These are phyloP conservation scores for Brachypalpus laphriformis DNA, from an alignment of 2,888 invertebrate species.

Conservation along the genomic window DNA sequence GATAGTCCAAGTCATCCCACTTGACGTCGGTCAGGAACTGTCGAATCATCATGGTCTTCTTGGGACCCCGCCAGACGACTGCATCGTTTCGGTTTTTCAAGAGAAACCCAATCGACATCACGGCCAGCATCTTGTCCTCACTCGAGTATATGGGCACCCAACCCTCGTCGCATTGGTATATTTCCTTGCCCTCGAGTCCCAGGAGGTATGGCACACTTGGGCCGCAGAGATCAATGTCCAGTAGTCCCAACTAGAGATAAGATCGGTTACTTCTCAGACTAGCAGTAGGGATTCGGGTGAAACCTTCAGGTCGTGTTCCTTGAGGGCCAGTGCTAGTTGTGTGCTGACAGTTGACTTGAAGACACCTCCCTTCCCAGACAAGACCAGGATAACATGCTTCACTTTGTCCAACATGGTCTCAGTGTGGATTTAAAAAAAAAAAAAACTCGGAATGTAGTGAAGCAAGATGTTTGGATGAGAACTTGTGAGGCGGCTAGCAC, in stretches of 20 bases:
- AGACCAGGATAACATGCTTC: constrained; percentile 93
- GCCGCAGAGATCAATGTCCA: constrained; percentile 97
- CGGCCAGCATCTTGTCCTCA: constrained; percentile 88
- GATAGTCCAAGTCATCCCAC: constrained; percentile 95
- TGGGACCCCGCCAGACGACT: constrained; percentile 98
- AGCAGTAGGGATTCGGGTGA: too few relatives aligned
- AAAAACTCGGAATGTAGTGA: background rate
- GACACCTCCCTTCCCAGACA: constrained; percentile 99
- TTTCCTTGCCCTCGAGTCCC: constrained; percentile 91
- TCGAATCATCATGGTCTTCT: constrained; percentile 97
- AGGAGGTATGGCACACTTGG: constrained; percentile 96
- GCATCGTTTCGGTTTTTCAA: constrained; percentile 92
- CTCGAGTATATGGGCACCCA: constrained; percentile 97
- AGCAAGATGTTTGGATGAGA: background rate
- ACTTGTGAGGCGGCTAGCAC: background rate
- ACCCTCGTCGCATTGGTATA: constrained; percentile 95
- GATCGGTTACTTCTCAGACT: background rate
- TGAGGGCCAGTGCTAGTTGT: constrained; percentile 93
- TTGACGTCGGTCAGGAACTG: constrained; percentile 96
- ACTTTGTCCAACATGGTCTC: constrained; percentile 88
- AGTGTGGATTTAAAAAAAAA: background rate
- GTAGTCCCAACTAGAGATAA: constrained; percentile 90
- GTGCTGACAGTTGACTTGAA: constrained; percentile 99
- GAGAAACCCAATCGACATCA: constrained; percentile 98
- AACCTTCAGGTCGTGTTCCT: constrained; percentile 91